Evolutionary conservation across 2,113 vertebrate species (phyloP), one percentile per base, ranked within the genome.

Genomic region (Notarius lentiginosus): DNA sequence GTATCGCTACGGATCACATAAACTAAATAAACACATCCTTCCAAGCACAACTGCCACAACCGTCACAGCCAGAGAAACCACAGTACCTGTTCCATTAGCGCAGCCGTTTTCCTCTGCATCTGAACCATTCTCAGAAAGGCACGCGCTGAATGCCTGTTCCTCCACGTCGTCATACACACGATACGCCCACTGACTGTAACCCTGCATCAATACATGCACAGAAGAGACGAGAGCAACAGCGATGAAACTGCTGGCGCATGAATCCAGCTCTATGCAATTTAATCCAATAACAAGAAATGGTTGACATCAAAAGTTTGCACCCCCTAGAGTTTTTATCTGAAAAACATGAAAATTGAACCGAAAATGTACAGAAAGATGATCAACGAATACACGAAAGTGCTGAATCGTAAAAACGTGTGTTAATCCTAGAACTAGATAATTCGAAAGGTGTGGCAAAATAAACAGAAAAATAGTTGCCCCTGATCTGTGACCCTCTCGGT

Each of bases 141-240:
- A 94, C 0, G 92, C 73, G 49, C 90, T 91, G 86, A 93, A 95
- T 75, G 95, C 92, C 0, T 96, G 95, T 83, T 96, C 95, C 68
- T 98, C 97, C 41, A 96, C 96, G 80, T 98, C 96, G 90, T 99
- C 98, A 18, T 97, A 96, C 2, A 96, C 96, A 51, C 97, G 95
- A 91, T 97, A 99, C 82, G 97, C 95, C 98, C 98, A 99, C 91
- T 96, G 96, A 90, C 86, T 30, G 51, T 76, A 72, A 80, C 4
- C 66, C 51, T 88, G 84, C 6, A 30, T 27, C 83, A 15, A 83
- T 22, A 20, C 49, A 41, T 41, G 41, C 12, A 87, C 72, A 85
- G n/a, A 65, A 30, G 17, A 11, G 6, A 56, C 41, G 60, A 86
- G 20, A 65, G 14, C 4, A 80, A 34, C n/a, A 55, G 15, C 34